phyloP scores from a whole-genome alignment of 2,797 vertebrate genomes.

The Urocyon cinereoargenteus region DNA sequence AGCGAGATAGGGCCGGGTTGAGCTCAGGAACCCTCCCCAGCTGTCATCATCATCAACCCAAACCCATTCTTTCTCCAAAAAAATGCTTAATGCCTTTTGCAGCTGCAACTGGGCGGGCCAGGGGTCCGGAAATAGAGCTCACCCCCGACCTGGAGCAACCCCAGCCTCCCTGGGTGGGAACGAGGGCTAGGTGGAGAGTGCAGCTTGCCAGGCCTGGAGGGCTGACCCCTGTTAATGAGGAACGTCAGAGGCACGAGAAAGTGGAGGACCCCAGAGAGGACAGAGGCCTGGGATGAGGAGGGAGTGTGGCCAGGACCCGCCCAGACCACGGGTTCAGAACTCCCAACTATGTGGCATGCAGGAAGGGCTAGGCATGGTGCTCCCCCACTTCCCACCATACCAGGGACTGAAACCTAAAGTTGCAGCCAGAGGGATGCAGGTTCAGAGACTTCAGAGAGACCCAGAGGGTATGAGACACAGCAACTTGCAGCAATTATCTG shows the following conservation, averaged over 20 bases:
- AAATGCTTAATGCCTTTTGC: slow-evolving; percentile 69
- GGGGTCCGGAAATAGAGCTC: slow-evolving; percentile 72
- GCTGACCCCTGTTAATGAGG: slow-evolving; percentile 53
- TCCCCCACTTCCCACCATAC: neutral
- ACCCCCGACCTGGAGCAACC: slow-evolving; percentile 57
- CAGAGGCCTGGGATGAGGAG: neutral
- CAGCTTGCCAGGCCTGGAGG: slow-evolving; percentile 19
- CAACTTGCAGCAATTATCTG: neutral
- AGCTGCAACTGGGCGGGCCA: slow-evolving; percentile 76
- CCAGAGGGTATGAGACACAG: neutral
- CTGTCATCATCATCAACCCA: slow-evolving; percentile 60
- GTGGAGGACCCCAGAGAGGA: neutral
- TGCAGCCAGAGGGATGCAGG: neutral
- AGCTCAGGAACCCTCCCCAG: slow-evolving; percentile 53
- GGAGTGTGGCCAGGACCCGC: neutral
- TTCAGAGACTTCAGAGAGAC: neutral
- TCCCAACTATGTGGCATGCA: neutral
- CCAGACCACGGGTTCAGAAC: neutral
- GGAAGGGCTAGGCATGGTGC: neutral
- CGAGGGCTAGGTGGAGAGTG: slow-evolving; percentile 23
- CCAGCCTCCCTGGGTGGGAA: slow-evolving; percentile 71
- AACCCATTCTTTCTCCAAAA: slow-evolving; percentile 63
- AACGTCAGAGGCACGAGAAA: slow-evolving; percentile 36
- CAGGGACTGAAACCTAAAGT: neutral
- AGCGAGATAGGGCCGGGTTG: neutral